Percentiles rank a stretch among this genome's conserved stretches.
These are phyloP conservation scores for Eupithecia subfuscata DNA, from an alignment of 2,888 invertebrate genomes.

Conservation along the genomic window DNA sequence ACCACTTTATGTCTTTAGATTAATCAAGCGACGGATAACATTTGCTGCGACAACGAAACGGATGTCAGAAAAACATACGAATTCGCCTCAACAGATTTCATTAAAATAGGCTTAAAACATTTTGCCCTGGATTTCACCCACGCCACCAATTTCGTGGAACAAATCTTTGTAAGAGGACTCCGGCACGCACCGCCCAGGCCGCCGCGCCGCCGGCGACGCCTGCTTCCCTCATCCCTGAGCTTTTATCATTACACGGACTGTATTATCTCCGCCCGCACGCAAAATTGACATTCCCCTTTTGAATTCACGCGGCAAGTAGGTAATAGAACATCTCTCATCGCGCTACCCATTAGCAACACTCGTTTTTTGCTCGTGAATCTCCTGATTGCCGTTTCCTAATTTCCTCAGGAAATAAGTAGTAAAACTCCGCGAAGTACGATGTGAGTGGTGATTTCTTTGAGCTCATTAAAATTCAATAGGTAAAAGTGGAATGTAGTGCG, in stretches of 20 bases:
- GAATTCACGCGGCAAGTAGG: conserved; percentile 52
- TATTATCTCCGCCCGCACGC: conserved; percentile 60
- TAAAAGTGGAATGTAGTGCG: conserved; percentile 55
- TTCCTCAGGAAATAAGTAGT: conserved; percentile 54
- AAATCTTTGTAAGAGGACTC: conserved; percentile 46
- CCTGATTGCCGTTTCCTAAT: conserved; percentile 50
- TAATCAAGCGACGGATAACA: not conserved
- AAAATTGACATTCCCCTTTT: conserved; percentile 66
- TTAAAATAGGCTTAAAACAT: conserved; percentile 40
- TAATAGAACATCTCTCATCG: conserved; percentile 51
- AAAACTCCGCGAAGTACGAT: conserved; percentile 51
- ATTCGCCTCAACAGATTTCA: not conserved
- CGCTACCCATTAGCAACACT: conserved; percentile 57
- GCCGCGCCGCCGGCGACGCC: conserved; percentile 30
- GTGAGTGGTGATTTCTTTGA: conserved; percentile 38
- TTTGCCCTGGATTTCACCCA: conserved; percentile 47
- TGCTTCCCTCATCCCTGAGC: conserved; percentile 37
- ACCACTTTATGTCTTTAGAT: not conserved
- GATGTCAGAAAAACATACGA: not conserved
- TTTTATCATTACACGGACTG: conserved; percentile 54
- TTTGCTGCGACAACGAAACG: not conserved
- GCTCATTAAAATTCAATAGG: conserved; percentile 54
- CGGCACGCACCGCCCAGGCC: conserved; percentile 38
- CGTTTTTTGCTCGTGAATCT: conserved; percentile 59
- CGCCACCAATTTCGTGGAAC: conserved; percentile 50